Percentiles rank a stretch among this genome's conserved stretches.
Conservation (phyloP, 2,888 invertebrate genomes). For the Xanthia icteritia region DNA sequence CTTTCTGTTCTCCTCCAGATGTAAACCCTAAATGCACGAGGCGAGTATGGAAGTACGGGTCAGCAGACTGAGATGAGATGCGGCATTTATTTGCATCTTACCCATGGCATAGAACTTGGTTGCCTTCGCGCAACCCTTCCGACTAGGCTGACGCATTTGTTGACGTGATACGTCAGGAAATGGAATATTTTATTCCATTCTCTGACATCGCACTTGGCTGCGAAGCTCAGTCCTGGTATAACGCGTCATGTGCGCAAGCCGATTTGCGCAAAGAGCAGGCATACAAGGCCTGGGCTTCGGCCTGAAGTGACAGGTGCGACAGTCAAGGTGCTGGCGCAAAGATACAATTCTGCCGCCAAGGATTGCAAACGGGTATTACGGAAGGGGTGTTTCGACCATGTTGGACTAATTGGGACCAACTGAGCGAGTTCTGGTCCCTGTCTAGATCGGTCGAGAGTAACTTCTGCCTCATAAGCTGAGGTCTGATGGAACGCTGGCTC, state of each 20-base stretch:
- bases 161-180: too few species aligned
- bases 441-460: too few species aligned
- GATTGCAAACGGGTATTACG: neutral
- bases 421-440: too few species aligned
- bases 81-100: neutral
- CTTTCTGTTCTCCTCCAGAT: neutral
- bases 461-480: too few species aligned
- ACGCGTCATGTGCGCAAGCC: neutral
- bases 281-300: neutral
- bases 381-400: neutral
- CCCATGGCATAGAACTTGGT: too few species aligned
- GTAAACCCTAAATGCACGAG: neutral
- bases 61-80: neutral
- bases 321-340: neutral
- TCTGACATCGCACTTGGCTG: too few species aligned
- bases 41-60: neutral
- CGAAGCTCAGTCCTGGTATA: neutral
- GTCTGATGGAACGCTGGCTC: too few species aligned
- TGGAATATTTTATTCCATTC: too few species aligned
- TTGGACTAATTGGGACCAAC: neutral
- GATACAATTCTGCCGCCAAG: neutral
- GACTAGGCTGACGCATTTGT: neutral
- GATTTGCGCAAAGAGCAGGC: neutral
- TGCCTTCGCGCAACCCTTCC: neutral
- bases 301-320: neutral